Evolutionary conservation across 2,888 invertebrate genomes (phyloP), one percentile per base, ranked within the genome.

Genomic region (Drosophila anceps): DNA sequence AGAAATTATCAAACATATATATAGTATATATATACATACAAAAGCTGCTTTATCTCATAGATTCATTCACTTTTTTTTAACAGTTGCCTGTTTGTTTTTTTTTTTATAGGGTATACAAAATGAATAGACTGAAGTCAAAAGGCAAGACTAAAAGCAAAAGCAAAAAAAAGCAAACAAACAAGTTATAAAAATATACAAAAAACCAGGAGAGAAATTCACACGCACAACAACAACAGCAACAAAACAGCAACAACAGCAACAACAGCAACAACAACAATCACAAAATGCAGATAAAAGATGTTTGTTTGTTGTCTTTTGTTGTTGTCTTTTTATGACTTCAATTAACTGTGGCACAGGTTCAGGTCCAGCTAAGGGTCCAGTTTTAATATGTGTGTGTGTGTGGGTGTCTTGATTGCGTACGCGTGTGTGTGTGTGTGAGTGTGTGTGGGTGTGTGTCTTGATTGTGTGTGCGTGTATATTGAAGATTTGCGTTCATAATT

Each of bases 401-500:
- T n/a, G 58, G 27, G 65, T 67, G 53, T 10, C 5, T 33, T 55
- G 29, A 53, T 31, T 53, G 27, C 68, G 18, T 62, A 68, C 68
- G 70, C 67, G 61, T 44, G 43, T 53, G 53, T 71, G 44, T 64
- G 48, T 55, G 53, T 73, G 41, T 68, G 24, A 4, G 53, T 55
- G 46, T 29, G 15, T 24, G 31, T 29, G 13, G 59, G 7, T 59
- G 69, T 58, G 59, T 79, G 62, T 53, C 31, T 37, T 64, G 46
- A 33, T 46, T 76, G 70, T 70, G 72, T 69, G 62, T 68, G 68
- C 64, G 39, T 62, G 53, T 60, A 27, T 55, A 64, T 73, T 66
- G 76, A 69, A 88, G 84, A 84, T 79, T 84, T 87, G 88, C 85
- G 84, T 89, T 84, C 84, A 89, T 84, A 89, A 89, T 84, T 84